Percentiles rank a stretch among this genome's conserved stretches.
These are phyloP conservation scores for Drosophila albomicans DNA, from an alignment of 1,140 invertebrate species.

Conservation along the genomic window DNA sequence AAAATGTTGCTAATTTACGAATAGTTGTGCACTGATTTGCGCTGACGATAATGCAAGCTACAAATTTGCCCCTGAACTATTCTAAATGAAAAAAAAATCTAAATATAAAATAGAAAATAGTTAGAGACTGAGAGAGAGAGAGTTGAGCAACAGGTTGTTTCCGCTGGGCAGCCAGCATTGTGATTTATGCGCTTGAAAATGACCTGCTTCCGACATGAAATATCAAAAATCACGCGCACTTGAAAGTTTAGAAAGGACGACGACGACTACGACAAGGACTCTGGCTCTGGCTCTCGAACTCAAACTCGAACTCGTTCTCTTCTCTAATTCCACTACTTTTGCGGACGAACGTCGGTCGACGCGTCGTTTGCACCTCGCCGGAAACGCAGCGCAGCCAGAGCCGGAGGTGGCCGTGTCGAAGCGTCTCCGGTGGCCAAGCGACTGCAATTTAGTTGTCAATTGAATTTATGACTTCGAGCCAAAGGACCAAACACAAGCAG, in stretches of 20 bases:
- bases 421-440: conserved; percentile 80
- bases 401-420: conserved; percentile 84
- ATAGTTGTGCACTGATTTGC: conserved; percentile 14
- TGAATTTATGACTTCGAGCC: conserved; percentile 75
- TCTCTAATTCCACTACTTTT: background rate
- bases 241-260: conserved; percentile 67
- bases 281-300: background rate
- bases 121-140: conserved; percentile 11
- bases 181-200: conserved; percentile 81
- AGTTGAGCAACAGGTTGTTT: conserved; percentile 70
- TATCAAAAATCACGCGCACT: conserved; percentile 75
- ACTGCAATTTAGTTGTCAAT: conserved; percentile 84
- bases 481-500: conserved; percentile 20
- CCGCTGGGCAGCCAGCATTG: conserved; percentile 56
- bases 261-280: conserved; percentile 22
- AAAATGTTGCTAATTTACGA: conserved; percentile 75
- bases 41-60: conserved; percentile 35
- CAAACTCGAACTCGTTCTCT: background rate
- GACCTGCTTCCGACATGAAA: conserved; percentile 81
- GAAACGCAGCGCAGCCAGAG: conserved; percentile 80
- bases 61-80: conserved; percentile 16
- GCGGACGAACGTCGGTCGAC: conserved; percentile 1
- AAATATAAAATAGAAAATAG: conserved; percentile 35
- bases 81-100: conserved; percentile 16
- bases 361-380: conserved; percentile 43